phyloP scores from a whole-genome alignment of 2,113 vertebrate genomes.

The Oryzias javanicus region DNA sequence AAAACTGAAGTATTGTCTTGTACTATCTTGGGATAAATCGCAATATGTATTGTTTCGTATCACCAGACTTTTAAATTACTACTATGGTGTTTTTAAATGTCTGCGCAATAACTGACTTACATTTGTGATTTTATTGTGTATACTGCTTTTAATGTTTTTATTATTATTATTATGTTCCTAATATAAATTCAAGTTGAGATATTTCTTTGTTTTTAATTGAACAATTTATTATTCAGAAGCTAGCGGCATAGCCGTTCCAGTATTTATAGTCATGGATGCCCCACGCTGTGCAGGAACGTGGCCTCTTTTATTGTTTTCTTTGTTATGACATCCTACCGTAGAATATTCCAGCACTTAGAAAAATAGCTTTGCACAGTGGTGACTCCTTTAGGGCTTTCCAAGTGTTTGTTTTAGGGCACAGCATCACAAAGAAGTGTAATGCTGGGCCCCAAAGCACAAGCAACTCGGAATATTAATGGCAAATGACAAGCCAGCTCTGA shows the following conservation, averaged over 20 bases:
- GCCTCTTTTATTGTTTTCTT: constrained; percentile 75
- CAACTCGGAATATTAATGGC: constrained; percentile 75
- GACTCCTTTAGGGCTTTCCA: constrained; percentile 67
- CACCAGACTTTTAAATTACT: no score
- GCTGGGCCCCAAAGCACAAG: constrained; percentile 57
- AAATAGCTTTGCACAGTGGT: constrained; percentile 60
- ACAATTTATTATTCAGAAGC: constrained; percentile 26
- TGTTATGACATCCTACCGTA: constrained; percentile 69
- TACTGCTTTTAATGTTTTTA: background rate
- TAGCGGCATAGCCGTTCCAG: constrained; percentile 38
- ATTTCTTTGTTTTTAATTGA: constrained; percentile 17
- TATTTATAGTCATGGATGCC: constrained; percentile 64
- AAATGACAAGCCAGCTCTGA: constrained; percentile 75
- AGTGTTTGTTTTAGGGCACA: constrained; percentile 70
- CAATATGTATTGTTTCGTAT: no score
- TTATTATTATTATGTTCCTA: constrained; percentile 1
- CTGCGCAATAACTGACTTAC: background rate
- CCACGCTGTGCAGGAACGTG: constrained; percentile 66
- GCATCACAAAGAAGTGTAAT: constrained; percentile 57
- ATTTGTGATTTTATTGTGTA: constrained; percentile 1
- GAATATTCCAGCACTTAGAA: constrained; percentile 67
- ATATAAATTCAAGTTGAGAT: constrained; percentile 3
- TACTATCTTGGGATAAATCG: no score
- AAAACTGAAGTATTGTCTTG: no score
- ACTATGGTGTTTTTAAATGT: no score